Conservation (phyloP, 2,888 invertebrate genomes). For the Polia nebulosa region DNA sequence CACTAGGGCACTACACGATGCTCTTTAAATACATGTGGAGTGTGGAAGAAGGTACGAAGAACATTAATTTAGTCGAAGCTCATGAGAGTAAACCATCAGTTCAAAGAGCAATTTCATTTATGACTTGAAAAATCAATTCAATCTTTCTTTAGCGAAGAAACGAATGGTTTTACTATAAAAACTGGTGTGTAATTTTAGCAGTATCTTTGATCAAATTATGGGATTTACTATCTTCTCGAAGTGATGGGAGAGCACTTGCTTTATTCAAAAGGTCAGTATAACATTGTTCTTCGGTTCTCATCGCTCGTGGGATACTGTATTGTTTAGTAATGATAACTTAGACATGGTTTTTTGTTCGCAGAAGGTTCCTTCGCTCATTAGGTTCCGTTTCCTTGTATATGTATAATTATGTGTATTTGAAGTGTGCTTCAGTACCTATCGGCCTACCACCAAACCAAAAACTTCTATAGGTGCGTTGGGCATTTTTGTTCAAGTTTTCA, state of each 20-base stretch:
- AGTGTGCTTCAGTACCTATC: background rate
- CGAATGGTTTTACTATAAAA: constrained; percentile 41
- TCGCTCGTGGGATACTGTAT: constrained; percentile 52
- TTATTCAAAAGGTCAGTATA: constrained; percentile 58
- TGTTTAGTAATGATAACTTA: constrained; percentile 38
- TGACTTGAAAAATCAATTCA: background rate
- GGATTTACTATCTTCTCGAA: constrained; percentile 31
- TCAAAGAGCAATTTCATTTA: constrained; percentile 1
- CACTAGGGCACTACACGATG: background rate
- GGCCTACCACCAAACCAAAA: background rate
- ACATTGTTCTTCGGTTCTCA: constrained; percentile 58
- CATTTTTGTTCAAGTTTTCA: no score
- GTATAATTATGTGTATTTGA: background rate
- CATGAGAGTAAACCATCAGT: background rate
- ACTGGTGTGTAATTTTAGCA: constrained; percentile 42
- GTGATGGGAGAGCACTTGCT: constrained; percentile 57
- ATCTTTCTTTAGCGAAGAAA: constrained; percentile 17
- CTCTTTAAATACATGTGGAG: background rate
- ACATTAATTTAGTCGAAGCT: background rate
- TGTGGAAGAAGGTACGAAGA: background rate
- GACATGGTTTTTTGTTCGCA: constrained; percentile 27
- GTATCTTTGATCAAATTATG: constrained; percentile 58
- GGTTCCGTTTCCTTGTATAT: constrained; percentile 44
- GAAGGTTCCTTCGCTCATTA: constrained; percentile 20
- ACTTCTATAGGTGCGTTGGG: no score